Percentiles rank a stretch among this genome's conserved stretches.
Conservation (phyloP, 2,888 invertebrate species). For the Cerastis leucographa region DNA sequence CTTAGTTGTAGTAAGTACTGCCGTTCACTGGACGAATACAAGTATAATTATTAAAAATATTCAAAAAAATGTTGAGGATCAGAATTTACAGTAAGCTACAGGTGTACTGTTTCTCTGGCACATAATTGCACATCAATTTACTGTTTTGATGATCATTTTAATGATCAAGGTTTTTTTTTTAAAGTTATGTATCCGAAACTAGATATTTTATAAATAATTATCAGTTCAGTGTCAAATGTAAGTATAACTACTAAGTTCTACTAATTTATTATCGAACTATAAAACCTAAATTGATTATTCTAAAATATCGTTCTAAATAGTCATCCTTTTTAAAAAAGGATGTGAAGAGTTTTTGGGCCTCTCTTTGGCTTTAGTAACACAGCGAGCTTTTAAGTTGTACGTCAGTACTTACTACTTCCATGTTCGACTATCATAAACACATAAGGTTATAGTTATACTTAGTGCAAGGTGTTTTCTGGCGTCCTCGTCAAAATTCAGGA, state of each 20-base stretch:
- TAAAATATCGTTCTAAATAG: not conserved
- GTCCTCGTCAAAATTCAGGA: no score
- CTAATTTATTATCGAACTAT: not conserved
- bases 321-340: not conserved
- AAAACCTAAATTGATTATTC: not conserved
- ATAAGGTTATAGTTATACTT: not conserved
- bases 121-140: not conserved
- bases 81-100: not conserved
- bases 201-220: not conserved
- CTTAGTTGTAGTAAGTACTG: constrained; percentile 16
- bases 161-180: no score
- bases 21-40: not conserved
- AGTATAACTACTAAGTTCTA: no score
- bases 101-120: not conserved
- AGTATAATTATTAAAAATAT: not conserved
- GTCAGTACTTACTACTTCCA: constrained; percentile 20
- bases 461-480: no score
- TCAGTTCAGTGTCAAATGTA: not conserved
- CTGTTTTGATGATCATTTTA: not conserved
- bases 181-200: no score
- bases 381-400: no score
- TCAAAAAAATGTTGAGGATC: not conserved
- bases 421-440: constrained; percentile 3
- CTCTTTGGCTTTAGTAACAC: no score
- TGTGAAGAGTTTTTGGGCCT: constrained; percentile 3